phyloP scores from a whole-genome alignment of 2,888 invertebrate species.

The Abrostola tripartita region DNA sequence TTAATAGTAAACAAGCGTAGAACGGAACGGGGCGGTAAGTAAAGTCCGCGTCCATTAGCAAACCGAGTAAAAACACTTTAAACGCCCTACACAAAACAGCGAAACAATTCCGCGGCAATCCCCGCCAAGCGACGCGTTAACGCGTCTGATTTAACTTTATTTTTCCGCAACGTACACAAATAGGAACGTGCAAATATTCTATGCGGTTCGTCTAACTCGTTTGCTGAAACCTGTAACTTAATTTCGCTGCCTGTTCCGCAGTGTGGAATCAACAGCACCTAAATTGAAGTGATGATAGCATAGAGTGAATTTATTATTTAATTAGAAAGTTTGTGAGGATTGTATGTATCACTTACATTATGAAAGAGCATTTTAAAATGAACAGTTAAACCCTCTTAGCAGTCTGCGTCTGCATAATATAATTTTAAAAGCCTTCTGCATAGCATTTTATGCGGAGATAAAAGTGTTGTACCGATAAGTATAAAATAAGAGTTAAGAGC shows the following conservation, averaged over 20 bases:
- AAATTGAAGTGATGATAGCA: conserved; percentile 50
- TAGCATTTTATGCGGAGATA: conserved; percentile 77
- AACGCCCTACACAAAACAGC: conserved; percentile 73
- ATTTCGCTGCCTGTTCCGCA: conserved; percentile 42
- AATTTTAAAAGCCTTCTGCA: conserved; percentile 78
- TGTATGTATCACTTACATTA: conserved; percentile 45
- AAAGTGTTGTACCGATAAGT: conserved; percentile 82
- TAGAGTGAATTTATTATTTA: conserved; percentile 17
- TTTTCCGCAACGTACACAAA: conserved; percentile 67
- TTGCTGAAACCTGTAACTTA: conserved; percentile 53
- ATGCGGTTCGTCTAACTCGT: conserved; percentile 52
- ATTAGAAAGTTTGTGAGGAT: conserved; percentile 34
- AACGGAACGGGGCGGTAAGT: conserved; percentile 72
- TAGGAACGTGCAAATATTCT: conserved; percentile 55
- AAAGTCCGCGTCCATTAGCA: conserved; percentile 79
- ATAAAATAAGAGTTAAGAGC: conserved; percentile 74
- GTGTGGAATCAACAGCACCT: conserved; percentile 32
- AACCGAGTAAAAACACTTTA: conserved; percentile 67
- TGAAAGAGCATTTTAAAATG: conserved; percentile 54
- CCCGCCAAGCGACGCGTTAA: conserved; percentile 74
- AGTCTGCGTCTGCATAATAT: conserved; percentile 63
- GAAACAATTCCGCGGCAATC: conserved; percentile 78
- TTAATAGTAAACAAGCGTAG: conserved; percentile 81
- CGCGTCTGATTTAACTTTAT: conserved; percentile 79
- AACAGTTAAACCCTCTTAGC: conserved; percentile 61